Percentiles rank a stretch among this genome's conserved stretches.
Conservation (phyloP, 2,113 vertebrate species). For the Pollimyrus isidori region DNA sequence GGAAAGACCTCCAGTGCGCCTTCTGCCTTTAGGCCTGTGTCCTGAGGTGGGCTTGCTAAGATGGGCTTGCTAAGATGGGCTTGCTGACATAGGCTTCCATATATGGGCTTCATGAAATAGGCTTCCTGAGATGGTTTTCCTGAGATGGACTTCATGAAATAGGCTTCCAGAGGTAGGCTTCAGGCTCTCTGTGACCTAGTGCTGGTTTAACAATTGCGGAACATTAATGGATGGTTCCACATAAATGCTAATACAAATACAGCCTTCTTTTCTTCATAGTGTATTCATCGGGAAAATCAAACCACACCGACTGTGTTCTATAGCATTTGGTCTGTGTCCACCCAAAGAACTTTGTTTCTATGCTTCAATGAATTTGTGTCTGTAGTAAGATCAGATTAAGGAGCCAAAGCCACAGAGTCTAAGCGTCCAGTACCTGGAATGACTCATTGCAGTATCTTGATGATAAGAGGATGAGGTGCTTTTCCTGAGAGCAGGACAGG, state of each 20-base stretch:
- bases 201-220: no score
- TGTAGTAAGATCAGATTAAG: not conserved
- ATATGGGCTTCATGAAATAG: no score
- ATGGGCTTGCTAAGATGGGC: no score
- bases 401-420: not conserved
- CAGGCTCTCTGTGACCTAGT: no score
- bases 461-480: not conserved
- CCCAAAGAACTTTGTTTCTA: not conserved
- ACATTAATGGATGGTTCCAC: not conserved
- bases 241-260: not conserved
- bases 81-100: not conserved
- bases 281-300: not conserved
- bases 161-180: no score
- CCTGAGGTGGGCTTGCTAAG: not conserved
- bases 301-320: not conserved
- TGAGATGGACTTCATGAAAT: no score
- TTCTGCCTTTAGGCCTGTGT: not conserved
- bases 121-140: no score
- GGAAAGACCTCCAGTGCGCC: not conserved
- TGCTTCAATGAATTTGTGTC: not conserved
- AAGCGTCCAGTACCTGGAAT: not conserved
- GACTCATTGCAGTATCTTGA: not conserved
- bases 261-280: no score
- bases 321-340: not conserved
- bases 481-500: not conserved